phyloP scores from a whole-genome alignment of 2,113 vertebrate genomes.

The Aptenodytes forsteri region DNA sequence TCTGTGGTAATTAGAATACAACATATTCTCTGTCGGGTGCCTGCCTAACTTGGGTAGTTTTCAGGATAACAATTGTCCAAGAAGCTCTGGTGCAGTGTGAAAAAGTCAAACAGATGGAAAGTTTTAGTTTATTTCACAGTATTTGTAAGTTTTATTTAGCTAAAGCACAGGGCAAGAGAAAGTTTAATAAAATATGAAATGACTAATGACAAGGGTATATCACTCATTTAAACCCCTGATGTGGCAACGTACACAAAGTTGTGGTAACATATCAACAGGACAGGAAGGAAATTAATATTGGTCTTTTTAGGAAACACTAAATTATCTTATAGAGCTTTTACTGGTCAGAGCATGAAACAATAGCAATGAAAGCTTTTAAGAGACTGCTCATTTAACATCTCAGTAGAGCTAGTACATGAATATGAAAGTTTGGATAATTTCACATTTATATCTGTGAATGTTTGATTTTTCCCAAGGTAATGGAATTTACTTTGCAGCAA shows the following conservation, averaged over 20 bases:
- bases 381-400: not conserved
- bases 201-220: not conserved
- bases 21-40: not conserved
- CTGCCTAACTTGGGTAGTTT: not conserved
- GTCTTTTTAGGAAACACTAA: not conserved
- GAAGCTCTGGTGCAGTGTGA: not conserved
- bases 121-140: not conserved
- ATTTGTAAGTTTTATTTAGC: not conserved
- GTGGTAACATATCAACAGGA: not conserved
- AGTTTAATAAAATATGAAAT: not conserved
- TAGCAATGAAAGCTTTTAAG: not conserved
- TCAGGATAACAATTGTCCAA: not conserved
- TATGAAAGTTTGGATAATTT: not conserved
- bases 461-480: not conserved
- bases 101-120: not conserved
- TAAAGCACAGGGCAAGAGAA: not conserved
- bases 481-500: not conserved
- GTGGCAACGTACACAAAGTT: not conserved
- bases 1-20: slow-evolving; percentile 27
- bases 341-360: not conserved
- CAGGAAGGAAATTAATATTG: not conserved
- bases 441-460: not conserved
- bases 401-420: not conserved
- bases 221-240: not conserved
- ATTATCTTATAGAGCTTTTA: not conserved